A percentile compares a stretch with the other conserved stretches of the same genome.
Conservation (phyloP, 2,888 invertebrate species). For the Maniola hyperantus region DNA sequence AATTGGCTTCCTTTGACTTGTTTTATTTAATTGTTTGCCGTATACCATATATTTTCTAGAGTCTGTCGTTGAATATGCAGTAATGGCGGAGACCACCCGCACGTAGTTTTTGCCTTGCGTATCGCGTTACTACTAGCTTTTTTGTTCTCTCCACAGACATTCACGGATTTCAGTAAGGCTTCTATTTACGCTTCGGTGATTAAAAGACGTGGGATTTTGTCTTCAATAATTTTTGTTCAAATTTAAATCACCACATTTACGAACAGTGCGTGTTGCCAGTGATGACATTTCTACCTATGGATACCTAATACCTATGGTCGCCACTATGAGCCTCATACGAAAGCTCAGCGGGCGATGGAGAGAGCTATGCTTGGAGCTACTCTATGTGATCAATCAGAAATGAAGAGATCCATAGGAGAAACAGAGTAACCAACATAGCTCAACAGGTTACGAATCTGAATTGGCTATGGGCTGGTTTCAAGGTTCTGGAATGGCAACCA, state of each 20-base stretch:
- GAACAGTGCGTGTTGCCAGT: background rate
- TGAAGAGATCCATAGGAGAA: no score
- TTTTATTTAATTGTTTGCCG: background rate
- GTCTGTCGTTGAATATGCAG: conserved; percentile 19
- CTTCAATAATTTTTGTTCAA: background rate
- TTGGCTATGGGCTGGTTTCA: no score
- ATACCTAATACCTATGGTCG: no score
- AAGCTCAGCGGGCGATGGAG: no score
- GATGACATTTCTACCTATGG: no score
- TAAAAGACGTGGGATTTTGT: conserved; percentile 16
- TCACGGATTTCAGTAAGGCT: conserved; percentile 24
- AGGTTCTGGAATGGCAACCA: no score
- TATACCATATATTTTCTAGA: background rate
- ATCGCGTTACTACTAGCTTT: conserved; percentile 37
- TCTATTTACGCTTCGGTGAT: conserved; percentile 26
- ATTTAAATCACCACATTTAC: background rate
- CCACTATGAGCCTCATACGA: no score
- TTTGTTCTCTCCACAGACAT: conserved; percentile 25
- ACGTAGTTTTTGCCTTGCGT: conserved; percentile 50
- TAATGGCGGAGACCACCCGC: conserved; percentile 62
- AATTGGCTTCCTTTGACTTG: no score
- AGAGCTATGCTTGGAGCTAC: no score
- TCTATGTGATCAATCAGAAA: no score
- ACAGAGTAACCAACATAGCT: no score
- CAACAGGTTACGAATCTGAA: no score